These are phyloP conservation scores for Delia radicum DNA, from an alignment of 1,140 invertebrate species.

Conservation along the genomic window DNA sequence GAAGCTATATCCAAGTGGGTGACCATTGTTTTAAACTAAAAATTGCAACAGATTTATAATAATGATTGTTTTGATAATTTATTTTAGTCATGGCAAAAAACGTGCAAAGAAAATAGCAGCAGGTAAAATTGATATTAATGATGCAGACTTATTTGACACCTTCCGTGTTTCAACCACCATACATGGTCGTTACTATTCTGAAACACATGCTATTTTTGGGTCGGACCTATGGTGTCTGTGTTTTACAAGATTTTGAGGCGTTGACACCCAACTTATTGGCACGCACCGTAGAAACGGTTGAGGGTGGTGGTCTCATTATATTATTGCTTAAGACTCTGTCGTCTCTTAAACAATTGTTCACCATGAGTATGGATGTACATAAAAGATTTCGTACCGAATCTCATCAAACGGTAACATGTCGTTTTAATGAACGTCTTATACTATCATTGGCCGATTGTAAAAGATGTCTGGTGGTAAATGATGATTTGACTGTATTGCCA, in stretches of 20 bases:
- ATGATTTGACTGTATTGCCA: conserved; percentile 89
- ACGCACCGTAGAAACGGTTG: conserved; percentile 96
- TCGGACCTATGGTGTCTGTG: conserved; percentile 96
- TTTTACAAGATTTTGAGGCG: conserved; percentile 99
- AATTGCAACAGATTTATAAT: background rate
- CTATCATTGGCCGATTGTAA: conserved; percentile 86
- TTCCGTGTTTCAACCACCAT: conserved; percentile 97
- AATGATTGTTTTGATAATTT: background rate
- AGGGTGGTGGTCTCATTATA: conserved; percentile 94
- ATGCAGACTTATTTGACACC: conserved; percentile 96
- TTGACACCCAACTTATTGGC: conserved; percentile 98
- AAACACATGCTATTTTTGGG: conserved; percentile 98
- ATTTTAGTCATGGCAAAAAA: conserved; percentile 86
- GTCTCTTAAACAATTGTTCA: conserved; percentile 93
- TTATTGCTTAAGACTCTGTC: conserved; percentile 82
- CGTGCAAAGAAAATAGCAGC: conserved; percentile 89
- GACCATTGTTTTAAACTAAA: background rate
- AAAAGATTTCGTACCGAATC: conserved; percentile 92
- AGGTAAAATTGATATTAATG: conserved; percentile 87
- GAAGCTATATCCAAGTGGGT: conserved; percentile 77
- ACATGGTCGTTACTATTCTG: conserved; percentile 95
- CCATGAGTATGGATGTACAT: conserved; percentile 99
- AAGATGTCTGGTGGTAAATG: conserved; percentile 90
- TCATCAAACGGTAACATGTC: conserved; percentile 85
- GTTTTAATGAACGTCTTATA: conserved; percentile 97